Evolutionary conservation across 2,113 vertebrate species (phyloP).

Genomic region (Eolophus roseicapilla): DNA sequence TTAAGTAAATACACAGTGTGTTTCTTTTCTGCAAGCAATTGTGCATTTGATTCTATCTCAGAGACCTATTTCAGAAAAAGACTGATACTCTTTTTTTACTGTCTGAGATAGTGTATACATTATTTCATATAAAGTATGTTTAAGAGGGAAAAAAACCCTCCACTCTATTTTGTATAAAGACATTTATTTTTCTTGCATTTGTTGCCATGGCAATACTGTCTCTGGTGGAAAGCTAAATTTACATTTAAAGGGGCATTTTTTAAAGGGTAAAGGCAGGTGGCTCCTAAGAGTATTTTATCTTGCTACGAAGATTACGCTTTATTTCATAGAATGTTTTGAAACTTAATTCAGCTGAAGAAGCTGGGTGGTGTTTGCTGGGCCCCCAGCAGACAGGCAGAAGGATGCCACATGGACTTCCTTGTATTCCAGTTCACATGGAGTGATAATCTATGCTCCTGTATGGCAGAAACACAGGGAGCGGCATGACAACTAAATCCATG

Average conservation of each 20-base stretch:
- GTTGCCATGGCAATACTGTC: conserved; percentile 53
- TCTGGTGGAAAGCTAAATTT: conserved; percentile 50
- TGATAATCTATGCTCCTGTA: background rate
- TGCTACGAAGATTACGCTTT: background rate
- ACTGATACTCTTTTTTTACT: background rate
- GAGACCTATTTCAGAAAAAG: background rate
- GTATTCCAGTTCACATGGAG: background rate
- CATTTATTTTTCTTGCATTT: conserved; percentile 33
- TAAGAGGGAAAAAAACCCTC: background rate
- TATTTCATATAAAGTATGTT: background rate
- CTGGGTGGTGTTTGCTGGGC: background rate
- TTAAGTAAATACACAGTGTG: background rate
- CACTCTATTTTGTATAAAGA: background rate
- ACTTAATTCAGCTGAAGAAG: background rate
- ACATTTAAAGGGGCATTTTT: conserved; percentile 52
- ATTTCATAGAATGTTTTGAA: conserved; percentile 25
- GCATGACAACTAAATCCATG: background rate
- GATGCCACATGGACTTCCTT: background rate
- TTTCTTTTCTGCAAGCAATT: background rate
- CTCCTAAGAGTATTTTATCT: conserved; percentile 19
- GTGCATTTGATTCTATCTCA: background rate
- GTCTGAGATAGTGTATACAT: background rate
- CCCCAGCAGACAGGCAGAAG: background rate
- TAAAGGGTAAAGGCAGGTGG: conserved; percentile 26
- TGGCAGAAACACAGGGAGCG: background rate